These are phyloP conservation scores for Carposina sasakii DNA, from an alignment of 1,140 invertebrate species.

Conservation along the genomic window DNA sequence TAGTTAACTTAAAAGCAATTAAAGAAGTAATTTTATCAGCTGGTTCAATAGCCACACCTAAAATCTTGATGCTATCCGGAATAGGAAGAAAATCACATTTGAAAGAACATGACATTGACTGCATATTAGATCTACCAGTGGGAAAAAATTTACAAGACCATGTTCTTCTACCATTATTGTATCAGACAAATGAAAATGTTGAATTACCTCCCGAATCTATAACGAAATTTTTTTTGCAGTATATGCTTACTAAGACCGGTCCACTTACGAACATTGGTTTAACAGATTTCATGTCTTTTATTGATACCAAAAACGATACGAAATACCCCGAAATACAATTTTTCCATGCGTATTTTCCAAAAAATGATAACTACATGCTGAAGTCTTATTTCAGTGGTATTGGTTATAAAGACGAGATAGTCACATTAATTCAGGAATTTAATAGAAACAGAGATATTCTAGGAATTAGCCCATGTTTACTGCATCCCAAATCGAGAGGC, in stretches of 20 bases:
- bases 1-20: conserved; percentile 42
- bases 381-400: conserved; percentile 34
- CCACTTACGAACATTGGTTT: conserved; percentile 41
- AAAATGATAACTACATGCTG: conserved; percentile 35
- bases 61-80: conserved; percentile 67
- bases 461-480: conserved; percentile 62
- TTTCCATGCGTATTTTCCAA: conserved; percentile 38
- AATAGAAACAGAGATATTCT: conserved; percentile 64
- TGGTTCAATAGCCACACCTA: conserved; percentile 72
- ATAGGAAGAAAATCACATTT: conserved; percentile 61
- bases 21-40: conserved; percentile 74
- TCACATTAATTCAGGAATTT: conserved; percentile 47
- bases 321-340: conserved; percentile 55
- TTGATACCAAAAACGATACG: conserved; percentile 33
- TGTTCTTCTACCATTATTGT: conserved; percentile 43
- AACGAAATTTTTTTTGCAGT: conserved; percentile 36
- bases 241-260: conserved; percentile 46
- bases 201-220: conserved; percentile 26
- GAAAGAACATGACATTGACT: conserved; percentile 57
- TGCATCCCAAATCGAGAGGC: conserved; percentile 71
- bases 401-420: conserved; percentile 63
- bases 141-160: conserved; percentile 83
- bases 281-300: conserved; percentile 49
- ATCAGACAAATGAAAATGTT: conserved; percentile 36
- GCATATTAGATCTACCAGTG: conserved; percentile 76